These are phyloP conservation scores for Enteromius mattozi DNA, from an alignment of 2,797 vertebrate genomes.

Conservation along the genomic window DNA sequence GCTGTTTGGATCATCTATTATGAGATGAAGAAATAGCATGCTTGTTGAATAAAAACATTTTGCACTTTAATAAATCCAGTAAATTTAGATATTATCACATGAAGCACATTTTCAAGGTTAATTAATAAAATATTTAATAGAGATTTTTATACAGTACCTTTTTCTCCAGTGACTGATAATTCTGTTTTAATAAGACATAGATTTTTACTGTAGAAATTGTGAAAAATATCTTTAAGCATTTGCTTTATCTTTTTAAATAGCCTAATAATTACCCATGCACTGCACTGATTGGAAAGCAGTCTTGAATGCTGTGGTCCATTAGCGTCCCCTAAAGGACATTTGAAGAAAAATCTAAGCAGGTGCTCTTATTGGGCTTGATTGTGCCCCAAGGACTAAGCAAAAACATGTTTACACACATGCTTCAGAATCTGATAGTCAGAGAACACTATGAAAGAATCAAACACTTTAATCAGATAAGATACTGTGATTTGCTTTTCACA, in stretches of 20 bases:
- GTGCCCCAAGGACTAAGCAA: neutral
- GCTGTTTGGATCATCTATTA: neutral
- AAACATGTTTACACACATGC: neutral
- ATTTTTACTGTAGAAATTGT: neutral
- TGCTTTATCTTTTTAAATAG: neutral
- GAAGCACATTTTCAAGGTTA: neutral
- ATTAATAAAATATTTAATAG: neutral
- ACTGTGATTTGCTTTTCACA: neutral
- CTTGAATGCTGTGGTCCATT: constrained; percentile 49
- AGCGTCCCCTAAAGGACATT: constrained; percentile 61
- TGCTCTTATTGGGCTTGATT: constrained; percentile 9
- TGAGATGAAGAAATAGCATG: neutral
- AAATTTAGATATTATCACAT: neutral
- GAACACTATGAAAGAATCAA: neutral
- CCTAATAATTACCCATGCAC: neutral
- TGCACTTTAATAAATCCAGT: neutral
- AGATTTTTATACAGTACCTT: neutral
- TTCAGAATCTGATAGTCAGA: constrained; percentile 2
- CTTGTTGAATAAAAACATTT: neutral
- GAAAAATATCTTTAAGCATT: neutral
- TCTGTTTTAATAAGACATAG: neutral
- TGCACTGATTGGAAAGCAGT: neutral
- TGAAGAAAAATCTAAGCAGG: neutral
- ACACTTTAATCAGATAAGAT: neutral
- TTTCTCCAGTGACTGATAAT: neutral